phyloP scores from a whole-genome alignment of 2,888 invertebrate genomes.

The Ferrisia virgata region DNA sequence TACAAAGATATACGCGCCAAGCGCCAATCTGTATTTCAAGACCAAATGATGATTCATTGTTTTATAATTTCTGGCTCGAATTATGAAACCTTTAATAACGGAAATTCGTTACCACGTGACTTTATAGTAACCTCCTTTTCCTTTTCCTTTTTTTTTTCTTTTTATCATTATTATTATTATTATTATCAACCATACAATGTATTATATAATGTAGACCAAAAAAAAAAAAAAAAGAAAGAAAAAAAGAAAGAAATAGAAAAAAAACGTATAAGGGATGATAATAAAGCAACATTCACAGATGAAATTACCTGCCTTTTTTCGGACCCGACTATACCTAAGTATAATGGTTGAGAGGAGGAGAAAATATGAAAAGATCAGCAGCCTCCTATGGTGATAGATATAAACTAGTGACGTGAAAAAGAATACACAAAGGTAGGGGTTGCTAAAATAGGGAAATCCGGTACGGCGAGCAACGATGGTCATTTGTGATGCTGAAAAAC shows the following conservation, averaged over 20 bases:
- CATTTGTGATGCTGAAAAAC: conserved; percentile 35
- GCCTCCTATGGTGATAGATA: conserved; percentile 38
- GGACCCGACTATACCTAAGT: background rate
- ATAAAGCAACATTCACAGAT: conserved; percentile 23
- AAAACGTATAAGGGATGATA: background rate
- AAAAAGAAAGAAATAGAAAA: background rate
- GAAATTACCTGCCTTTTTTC: conserved; percentile 9
- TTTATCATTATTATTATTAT: no score
- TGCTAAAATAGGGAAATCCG: conserved; percentile 42
- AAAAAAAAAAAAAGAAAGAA: background rate
- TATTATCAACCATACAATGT: background rate
- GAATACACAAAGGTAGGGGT: conserved; percentile 1
- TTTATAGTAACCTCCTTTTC: background rate
- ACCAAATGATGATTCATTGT: conserved; percentile 30
- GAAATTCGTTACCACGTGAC: conserved; percentile 21
- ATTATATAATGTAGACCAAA: background rate
- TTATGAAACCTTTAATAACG: conserved; percentile 12
- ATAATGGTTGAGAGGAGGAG: background rate
- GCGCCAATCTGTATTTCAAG: conserved; percentile 3
- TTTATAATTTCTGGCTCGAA: background rate
- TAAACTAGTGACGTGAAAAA: conserved; percentile 31
- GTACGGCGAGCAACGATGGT: conserved; percentile 21
- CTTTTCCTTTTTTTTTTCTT: background rate
- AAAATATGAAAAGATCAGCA: conserved; percentile 16
- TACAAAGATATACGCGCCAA: background rate